phyloP scores from a whole-genome alignment of 2,113 vertebrate genomes.

The Malurus melanocephalus region DNA sequence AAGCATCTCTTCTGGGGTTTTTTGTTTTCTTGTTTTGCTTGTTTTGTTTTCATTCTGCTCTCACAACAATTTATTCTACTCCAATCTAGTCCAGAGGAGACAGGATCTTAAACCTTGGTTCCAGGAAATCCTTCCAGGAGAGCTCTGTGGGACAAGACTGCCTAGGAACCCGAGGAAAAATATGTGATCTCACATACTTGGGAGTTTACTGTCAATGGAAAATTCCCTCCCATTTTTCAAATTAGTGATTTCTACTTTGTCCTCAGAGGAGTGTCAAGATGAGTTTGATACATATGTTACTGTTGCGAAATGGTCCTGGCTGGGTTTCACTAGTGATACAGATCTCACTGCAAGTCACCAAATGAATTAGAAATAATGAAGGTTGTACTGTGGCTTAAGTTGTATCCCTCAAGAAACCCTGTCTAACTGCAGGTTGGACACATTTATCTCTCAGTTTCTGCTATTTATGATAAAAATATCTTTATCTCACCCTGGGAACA shows the following conservation, averaged over 20 bases:
- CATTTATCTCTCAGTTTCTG: not conserved
- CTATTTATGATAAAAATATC: not conserved
- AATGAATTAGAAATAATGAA: not conserved
- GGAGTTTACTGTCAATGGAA: not conserved
- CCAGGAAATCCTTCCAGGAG: not conserved
- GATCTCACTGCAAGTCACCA: not conserved
- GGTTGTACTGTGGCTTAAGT: not conserved
- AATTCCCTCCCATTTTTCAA: not conserved
- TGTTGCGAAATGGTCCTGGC: not conserved
- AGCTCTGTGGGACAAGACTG: not conserved
- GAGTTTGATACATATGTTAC: not conserved
- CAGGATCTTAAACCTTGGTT: not conserved
- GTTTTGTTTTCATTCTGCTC: not conserved
- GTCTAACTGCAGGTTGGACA: not conserved
- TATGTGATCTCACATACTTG: not conserved
- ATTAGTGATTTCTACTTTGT: not conserved
- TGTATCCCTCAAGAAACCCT: not conserved
- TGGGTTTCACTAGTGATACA: not conserved
- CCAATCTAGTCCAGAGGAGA: not conserved
- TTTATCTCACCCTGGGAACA: not conserved
- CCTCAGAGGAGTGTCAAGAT: not conserved
- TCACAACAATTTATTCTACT: not conserved
- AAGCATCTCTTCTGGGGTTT: not conserved
- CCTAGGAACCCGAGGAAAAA: accelerated
- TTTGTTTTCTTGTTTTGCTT: not conserved